Conservation (phyloP, 2,797 vertebrate genomes). For the Melanotaenia pygmaea region DNA sequence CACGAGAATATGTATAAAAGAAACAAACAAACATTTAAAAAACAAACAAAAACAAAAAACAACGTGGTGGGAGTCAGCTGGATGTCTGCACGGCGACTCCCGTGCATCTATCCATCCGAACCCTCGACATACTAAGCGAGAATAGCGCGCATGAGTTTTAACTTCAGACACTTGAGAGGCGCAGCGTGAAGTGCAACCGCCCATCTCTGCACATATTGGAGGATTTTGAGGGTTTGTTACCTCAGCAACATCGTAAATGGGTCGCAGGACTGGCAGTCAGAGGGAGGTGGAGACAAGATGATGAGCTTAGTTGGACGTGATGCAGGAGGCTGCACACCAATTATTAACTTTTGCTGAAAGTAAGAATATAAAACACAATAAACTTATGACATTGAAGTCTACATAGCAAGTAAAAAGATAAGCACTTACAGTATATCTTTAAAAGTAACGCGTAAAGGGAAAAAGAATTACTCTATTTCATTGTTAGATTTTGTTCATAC, state of each 20-base stretch:
- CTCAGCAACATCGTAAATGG: conserved; percentile 40
- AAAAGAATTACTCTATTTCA: neutral
- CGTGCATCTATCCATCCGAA: conserved; percentile 28
- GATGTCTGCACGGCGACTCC: conserved; percentile 33
- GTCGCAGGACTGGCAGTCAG: conserved; percentile 51
- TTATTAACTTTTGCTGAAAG: conserved; percentile 3
- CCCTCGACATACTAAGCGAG: conserved; percentile 62
- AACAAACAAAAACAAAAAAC: conserved; percentile 34
- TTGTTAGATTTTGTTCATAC: neutral
- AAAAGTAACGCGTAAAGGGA: neutral
- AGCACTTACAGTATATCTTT: neutral
- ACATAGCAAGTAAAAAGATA: neutral
- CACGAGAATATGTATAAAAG: neutral
- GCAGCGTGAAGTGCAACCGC: conserved; percentile 71
- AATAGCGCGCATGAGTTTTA: conserved; percentile 80
- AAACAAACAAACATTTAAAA: neutral
- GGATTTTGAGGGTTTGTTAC: conserved; percentile 49
- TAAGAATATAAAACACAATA: neutral
- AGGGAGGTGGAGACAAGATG: conserved; percentile 27
- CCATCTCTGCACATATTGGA: conserved; percentile 71
- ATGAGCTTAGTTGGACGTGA: conserved; percentile 16
- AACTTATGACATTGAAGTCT: neutral
- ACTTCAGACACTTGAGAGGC: conserved; percentile 75
- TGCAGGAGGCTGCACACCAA: neutral
- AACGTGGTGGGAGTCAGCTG: conserved; percentile 45